Evolutionary conservation across 1,140 invertebrate genomes (phyloP).

Genomic region (Penaeus indicus): DNA sequence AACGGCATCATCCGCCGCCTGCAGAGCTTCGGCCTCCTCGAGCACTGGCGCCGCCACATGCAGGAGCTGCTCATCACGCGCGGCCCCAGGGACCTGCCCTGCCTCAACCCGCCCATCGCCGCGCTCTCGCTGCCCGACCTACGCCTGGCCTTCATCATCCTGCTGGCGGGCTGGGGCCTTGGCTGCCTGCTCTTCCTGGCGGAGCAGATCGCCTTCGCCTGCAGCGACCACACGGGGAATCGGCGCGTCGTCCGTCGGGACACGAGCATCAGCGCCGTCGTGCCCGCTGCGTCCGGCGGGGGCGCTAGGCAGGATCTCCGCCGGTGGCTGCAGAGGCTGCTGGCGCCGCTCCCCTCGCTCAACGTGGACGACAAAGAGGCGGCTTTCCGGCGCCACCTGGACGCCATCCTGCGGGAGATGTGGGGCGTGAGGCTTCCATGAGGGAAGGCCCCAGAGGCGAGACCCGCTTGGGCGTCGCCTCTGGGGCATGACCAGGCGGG

Average conservation of each 20-base stretch:
- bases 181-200: constrained; percentile 29
- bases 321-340: neutral
- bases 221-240: neutral
- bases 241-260: neutral
- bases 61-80: constrained; percentile 42
- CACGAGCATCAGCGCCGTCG: neutral
- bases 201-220: constrained; percentile 24
- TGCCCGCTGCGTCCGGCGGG: neutral
- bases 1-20: constrained; percentile 58
- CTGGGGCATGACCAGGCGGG: constrained; percentile 25
- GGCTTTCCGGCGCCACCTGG: constrained; percentile 32
- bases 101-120: constrained; percentile 51
- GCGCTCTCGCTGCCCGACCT: constrained; percentile 48
- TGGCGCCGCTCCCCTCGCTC: constrained; percentile 9
- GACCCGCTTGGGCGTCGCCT: constrained; percentile 44
- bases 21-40: constrained; percentile 53
- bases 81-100: constrained; percentile 49
- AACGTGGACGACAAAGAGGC: constrained; percentile 32
- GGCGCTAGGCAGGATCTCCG: neutral
- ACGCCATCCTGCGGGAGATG: constrained; percentile 34
- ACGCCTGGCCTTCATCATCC: constrained; percentile 51
- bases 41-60: constrained; percentile 55
- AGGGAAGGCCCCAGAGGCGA: constrained; percentile 42
- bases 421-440: constrained; percentile 30
- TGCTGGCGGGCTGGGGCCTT: constrained; percentile 49